Evolutionary conservation across 2,888 invertebrate genomes (phyloP).

Genomic region (Tanytarsus gracilentus): DNA sequence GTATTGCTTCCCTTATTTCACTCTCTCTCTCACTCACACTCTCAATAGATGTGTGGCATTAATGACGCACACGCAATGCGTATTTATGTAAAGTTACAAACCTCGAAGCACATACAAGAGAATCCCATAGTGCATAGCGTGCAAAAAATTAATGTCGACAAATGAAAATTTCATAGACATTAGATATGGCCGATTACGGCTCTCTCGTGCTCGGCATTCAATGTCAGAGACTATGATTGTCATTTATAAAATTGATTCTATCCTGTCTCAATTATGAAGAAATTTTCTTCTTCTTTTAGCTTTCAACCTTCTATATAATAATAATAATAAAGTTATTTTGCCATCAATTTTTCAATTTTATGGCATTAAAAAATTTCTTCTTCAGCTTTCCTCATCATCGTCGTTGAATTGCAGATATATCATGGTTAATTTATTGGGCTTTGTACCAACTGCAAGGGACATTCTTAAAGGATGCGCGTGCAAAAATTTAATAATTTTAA

Average conservation of each 20-base stretch:
- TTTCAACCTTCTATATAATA: too few species aligned
- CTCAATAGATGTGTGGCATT: too few species aligned
- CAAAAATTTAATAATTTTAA: too few species aligned
- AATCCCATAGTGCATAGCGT: conserved; percentile 19
- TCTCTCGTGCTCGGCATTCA: neutral
- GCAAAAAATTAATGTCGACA: conserved; percentile 14
- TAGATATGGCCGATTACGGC: conserved; percentile 6
- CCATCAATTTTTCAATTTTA: conserved; percentile 6
- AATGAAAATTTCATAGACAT: conserved; percentile 6
- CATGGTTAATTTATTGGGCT: too few species aligned
- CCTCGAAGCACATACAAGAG: neutral
- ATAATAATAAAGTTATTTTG: conserved; percentile 20
- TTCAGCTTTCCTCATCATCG: neutral
- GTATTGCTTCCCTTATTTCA: too few species aligned
- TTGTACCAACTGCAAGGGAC: too few species aligned
- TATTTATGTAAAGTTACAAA: neutral
- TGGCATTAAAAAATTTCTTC: conserved; percentile 5
- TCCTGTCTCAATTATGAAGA: conserved; percentile 1
- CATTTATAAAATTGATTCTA: conserved; percentile 6
- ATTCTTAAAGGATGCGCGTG: too few species aligned
- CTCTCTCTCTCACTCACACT: too few species aligned
- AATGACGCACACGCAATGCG: too few species aligned
- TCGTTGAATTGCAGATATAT: too few species aligned
- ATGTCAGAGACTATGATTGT: conserved; percentile 12
- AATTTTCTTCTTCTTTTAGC: neutral